Evolutionary conservation across 2,113 vertebrate species (phyloP).

Genomic region (Alethe diademata): DNA sequence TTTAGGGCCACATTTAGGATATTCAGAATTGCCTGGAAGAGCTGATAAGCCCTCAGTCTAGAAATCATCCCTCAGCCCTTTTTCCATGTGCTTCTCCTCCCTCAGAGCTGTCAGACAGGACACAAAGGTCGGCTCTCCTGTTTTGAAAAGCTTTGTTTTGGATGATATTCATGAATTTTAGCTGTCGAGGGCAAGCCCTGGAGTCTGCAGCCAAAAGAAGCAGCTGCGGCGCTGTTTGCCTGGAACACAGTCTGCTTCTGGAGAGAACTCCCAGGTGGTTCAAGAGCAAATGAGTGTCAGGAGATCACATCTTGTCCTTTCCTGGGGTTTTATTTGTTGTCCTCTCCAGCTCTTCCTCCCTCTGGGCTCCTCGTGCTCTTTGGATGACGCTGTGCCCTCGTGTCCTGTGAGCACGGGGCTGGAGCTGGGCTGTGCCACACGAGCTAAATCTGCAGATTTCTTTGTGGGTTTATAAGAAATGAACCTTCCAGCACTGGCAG

Average conservation of each 20-base stretch:
- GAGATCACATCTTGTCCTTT: neutral
- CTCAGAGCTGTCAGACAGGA: neutral
- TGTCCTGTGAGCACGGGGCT: neutral
- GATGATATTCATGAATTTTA: neutral
- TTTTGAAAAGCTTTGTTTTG: constrained; percentile 30
- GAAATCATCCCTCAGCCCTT: neutral
- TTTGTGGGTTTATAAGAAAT: fast-evolving
- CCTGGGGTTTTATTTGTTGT: neutral
- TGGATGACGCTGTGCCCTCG: neutral
- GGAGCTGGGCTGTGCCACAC: neutral
- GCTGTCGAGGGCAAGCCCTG: neutral
- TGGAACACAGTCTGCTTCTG: constrained; percentile 32
- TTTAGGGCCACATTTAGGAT: neutral
- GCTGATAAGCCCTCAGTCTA: neutral
- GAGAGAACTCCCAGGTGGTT: constrained; percentile 26
- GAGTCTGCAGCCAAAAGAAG: constrained; percentile 15
- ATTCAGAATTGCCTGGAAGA: neutral
- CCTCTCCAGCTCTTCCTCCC: neutral
- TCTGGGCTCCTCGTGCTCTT: neutral
- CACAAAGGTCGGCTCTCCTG: neutral
- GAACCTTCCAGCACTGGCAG: neutral
- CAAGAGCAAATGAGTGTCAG: neutral
- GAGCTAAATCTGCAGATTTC: neutral
- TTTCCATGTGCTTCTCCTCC: neutral
- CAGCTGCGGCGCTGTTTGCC: neutral